phyloP scores from a whole-genome alignment of 2,797 vertebrate genomes.

The Coilia nasus region DNA sequence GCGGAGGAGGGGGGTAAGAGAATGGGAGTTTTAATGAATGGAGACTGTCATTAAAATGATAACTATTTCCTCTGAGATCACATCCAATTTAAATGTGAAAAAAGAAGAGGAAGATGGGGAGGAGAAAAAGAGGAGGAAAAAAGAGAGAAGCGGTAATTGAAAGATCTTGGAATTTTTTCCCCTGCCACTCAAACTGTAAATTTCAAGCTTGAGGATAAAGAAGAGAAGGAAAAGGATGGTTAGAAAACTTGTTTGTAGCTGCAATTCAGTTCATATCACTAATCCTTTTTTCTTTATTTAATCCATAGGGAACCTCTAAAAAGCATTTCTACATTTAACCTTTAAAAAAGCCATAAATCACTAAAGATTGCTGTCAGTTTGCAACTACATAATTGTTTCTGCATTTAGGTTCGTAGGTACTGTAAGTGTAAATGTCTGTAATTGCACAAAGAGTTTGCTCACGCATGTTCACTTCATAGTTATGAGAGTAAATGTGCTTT shows the following conservation, averaged over 20 bases:
- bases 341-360: conserved; percentile 37
- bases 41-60: conserved; percentile 78
- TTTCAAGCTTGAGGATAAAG: conserved; percentile 59
- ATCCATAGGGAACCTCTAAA: conserved; percentile 59
- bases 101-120: conserved; percentile 38
- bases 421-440: not conserved
- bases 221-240: not conserved
- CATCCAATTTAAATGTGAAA: conserved; percentile 75
- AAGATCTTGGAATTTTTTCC: conserved; percentile 68
- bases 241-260: conserved; percentile 58
- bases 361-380: not conserved
- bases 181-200: conserved; percentile 74
- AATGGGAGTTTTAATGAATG: conserved; percentile 78
- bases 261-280: conserved; percentile 66
- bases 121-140: conserved; percentile 32
- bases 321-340: conserved; percentile 56
- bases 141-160: conserved; percentile 71
- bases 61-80: conserved; percentile 79
- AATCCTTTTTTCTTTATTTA: conserved; percentile 54
- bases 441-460: not conserved
- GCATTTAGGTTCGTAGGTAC: not conserved
- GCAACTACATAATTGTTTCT: not conserved
- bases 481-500: not conserved
- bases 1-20: conserved; percentile 56
- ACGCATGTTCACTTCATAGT: not conserved